These are phyloP conservation scores for Labeo rohita DNA, from an alignment of 2,113 vertebrate genomes.

Conservation along the genomic window DNA sequence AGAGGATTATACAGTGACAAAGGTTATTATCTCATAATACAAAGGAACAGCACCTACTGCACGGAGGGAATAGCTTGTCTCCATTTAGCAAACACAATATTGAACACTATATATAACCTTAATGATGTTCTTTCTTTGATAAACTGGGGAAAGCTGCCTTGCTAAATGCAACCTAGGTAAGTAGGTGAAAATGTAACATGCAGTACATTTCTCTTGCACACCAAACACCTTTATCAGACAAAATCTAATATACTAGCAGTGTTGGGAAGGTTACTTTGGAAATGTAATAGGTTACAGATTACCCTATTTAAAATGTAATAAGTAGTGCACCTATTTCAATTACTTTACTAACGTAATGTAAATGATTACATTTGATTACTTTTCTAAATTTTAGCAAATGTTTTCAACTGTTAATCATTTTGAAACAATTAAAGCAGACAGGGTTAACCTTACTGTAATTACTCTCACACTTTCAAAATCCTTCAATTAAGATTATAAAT, in stretches of 20 bases:
- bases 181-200: background rate
- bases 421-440: too few relatives aligned
- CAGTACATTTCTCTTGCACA: background rate
- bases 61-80: background rate
- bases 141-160: background rate
- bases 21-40: conserved; percentile 34
- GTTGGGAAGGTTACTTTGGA: too few relatives aligned
- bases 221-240: background rate
- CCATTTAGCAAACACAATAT: conserved; percentile 9
- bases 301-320: too few relatives aligned
- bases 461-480: too few relatives aligned
- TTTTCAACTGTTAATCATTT: too few relatives aligned
- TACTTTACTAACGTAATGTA: too few relatives aligned
- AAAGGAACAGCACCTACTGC: background rate
- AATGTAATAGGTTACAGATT: too few relatives aligned
- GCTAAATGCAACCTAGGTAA: background rate
- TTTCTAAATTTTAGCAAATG: too few relatives aligned
- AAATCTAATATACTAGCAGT: background rate
- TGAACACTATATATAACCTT: background rate
- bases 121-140: background rate
- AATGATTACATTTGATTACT: too few relatives aligned
- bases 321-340: too few relatives aligned
- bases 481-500: too few relatives aligned
- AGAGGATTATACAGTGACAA: conserved; percentile 37
- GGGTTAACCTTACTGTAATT: too few relatives aligned